Percentiles rank a stretch among this genome's conserved stretches.
phyloP scores from a whole-genome alignment of 92 coral and sea anemone species.

The Bergia sp. region DNA sequence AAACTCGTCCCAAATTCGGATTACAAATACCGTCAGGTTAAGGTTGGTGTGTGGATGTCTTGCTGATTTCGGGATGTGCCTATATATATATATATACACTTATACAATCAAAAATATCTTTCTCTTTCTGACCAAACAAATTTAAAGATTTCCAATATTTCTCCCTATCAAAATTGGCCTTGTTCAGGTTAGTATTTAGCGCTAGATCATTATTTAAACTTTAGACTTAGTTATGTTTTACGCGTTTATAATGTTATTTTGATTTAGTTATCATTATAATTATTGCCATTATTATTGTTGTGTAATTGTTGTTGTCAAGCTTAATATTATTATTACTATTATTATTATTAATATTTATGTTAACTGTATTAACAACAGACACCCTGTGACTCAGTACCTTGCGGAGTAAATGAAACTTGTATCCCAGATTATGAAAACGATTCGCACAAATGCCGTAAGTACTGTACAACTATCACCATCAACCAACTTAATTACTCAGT shows the following conservation, averaged over 20 bases:
- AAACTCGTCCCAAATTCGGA: not conserved
- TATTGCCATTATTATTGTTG: no score
- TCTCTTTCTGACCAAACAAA: no score
- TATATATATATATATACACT: no score
- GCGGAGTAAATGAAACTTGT: conserved; percentile 14
- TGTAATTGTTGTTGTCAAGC: not conserved
- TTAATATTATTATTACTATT: not conserved
- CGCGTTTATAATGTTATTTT: no score
- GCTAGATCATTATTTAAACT: no score
- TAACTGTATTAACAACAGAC: not conserved
- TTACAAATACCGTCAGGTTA: conserved; percentile 8
- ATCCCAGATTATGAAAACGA: conserved; percentile 16
- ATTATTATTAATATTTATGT: not conserved
- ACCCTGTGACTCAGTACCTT: conserved; percentile 3
- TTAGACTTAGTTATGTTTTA: no score
- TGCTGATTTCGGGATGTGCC: no score
- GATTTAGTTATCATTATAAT: no score
- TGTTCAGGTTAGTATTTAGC: no score
- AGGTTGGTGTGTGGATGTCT: not conserved
- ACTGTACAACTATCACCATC: not conserved
- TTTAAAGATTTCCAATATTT: no score
- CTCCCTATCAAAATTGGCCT: no score
- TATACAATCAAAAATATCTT: no score
- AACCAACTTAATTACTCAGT: not conserved
- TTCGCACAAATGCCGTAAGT: conserved; percentile 10